phyloP scores from a whole-genome alignment of 2,113 vertebrate species.

The Cepphus grylle region DNA sequence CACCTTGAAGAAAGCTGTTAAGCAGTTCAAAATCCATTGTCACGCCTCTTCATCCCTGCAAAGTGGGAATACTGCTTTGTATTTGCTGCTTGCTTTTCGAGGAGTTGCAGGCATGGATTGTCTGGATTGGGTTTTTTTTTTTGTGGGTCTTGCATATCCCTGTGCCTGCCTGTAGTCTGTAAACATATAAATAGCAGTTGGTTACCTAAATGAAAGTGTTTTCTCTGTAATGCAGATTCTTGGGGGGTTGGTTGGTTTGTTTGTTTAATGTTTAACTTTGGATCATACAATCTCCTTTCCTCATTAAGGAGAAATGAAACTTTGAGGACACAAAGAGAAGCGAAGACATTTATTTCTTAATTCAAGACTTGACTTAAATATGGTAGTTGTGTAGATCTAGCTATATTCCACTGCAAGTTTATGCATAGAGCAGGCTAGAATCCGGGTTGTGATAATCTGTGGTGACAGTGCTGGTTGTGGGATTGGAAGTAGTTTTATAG shows the following conservation, averaged over 20 bases:
- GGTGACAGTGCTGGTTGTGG: neutral
- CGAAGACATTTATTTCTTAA: neutral
- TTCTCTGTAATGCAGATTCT: neutral
- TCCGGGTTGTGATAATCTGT: neutral
- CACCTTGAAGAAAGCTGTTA: neutral
- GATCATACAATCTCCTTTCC: neutral
- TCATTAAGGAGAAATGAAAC: neutral
- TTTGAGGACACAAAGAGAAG: neutral
- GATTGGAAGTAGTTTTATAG: neutral
- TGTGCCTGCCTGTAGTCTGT: neutral
- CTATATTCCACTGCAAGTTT: neutral
- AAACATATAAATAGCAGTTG: neutral
- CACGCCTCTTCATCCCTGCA: neutral
- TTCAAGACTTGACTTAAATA: neutral
- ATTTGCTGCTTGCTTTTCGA: neutral
- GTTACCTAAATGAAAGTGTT: neutral
- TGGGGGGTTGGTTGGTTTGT: neutral
- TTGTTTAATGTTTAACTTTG: neutral
- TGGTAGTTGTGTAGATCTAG: neutral
- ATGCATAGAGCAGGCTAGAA: neutral
- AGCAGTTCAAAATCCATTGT: neutral
- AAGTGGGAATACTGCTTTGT: neutral
- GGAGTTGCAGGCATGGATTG: neutral
- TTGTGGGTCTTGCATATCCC: neutral
- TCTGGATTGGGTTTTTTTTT: neutral